Evolutionary conservation across 2,888 invertebrate genomes (phyloP).

Genomic region (Terebella lapidaria): DNA sequence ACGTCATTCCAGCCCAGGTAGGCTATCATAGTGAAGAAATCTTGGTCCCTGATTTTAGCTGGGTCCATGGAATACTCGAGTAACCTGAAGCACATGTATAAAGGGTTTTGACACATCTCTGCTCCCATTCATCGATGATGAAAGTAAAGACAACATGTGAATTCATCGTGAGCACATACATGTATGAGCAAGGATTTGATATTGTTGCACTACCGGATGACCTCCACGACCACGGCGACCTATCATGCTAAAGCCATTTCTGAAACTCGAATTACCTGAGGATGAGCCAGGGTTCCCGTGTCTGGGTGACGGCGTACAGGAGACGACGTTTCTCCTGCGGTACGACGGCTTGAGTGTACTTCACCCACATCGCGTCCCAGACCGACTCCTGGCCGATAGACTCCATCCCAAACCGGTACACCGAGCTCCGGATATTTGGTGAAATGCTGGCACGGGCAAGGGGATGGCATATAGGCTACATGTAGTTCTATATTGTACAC

Average conservation of each 20-base stretch:
- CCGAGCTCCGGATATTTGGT: constrained; percentile 38
- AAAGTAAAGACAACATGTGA: not conserved
- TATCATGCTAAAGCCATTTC: too few relatives aligned
- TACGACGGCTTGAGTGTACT: constrained; percentile 68
- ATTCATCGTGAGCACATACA: not conserved
- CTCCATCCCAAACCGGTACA: constrained; percentile 46
- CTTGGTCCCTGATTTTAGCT: constrained; percentile 72
- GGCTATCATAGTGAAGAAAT: constrained; percentile 70
- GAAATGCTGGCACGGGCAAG: constrained; percentile 24
- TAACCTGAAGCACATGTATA: constrained; percentile 64
- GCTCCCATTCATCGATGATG: too few relatives aligned
- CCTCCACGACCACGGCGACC: too few relatives aligned
- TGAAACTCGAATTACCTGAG: constrained; percentile 58
- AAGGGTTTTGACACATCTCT: too few relatives aligned
- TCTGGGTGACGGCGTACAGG: constrained; percentile 67
- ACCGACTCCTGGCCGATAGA: constrained; percentile 57
- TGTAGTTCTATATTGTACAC: too few relatives aligned
- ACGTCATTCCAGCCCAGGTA: constrained; percentile 68
- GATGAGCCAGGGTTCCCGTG: constrained; percentile 64
- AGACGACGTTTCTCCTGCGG: constrained; percentile 74
- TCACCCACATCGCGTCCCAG: constrained; percentile 72
- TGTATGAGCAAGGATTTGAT: not conserved
- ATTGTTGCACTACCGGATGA: too few relatives aligned
- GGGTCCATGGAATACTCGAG: constrained; percentile 71
- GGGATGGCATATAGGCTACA: too few relatives aligned